These are phyloP conservation scores for Paracentrotus lividus DNA, from an alignment of 53 echinoderm and acorn worm species.

Conservation along the genomic window DNA sequence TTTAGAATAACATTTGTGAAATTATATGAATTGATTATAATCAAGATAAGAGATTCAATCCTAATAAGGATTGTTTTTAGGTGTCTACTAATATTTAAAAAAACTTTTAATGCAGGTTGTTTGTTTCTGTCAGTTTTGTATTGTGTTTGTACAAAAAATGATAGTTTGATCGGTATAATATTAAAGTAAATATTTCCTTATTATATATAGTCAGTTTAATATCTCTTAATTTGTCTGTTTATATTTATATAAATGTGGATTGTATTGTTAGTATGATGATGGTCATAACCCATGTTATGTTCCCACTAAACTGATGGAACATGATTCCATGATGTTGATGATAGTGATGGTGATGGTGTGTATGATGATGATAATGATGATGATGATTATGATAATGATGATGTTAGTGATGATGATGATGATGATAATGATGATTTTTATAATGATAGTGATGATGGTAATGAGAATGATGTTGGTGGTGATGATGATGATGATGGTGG, in stretches of 20 bases:
- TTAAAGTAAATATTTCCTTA: conserved; percentile 55
- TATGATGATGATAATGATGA: no score
- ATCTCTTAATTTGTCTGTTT: no score
- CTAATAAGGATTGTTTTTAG: not conserved
- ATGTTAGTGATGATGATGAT: no score
- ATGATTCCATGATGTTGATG: no score
- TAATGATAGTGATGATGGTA: no score
- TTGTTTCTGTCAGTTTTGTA: conserved; percentile 47
- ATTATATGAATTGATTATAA: not conserved
- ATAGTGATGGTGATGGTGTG: no score
- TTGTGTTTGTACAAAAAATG: conserved; percentile 56
- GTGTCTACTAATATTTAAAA: not conserved
- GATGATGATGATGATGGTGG: not conserved
- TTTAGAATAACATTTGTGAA: not conserved
- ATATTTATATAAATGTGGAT: not conserved
- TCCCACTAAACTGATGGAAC: no score
- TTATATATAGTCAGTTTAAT: not conserved
- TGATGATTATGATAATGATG: no score
- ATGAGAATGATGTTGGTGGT: no score
- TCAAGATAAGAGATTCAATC: conserved; percentile 8
- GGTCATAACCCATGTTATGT: no score
- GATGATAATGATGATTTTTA: no score
- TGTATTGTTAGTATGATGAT: not conserved
- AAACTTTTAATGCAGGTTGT: not conserved
- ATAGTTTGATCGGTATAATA: conserved; percentile 54